Evolutionary conservation across 53 echinoderm and acorn worm genomes (phyloP), one percentile per base, ranked within the genome.

Genomic region (Arbacia lixula): DNA sequence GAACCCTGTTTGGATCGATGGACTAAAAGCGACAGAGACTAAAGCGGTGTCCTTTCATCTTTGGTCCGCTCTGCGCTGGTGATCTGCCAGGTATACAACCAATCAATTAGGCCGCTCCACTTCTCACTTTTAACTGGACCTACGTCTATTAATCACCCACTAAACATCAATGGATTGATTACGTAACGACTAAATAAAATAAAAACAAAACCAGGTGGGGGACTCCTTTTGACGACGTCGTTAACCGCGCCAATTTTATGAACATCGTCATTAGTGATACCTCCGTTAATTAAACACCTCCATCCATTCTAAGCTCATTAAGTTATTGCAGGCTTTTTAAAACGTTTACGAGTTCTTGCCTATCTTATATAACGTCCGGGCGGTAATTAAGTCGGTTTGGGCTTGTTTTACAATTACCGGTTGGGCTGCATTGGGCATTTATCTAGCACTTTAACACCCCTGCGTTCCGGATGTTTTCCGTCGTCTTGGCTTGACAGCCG

Each of bases 251-350:
- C n/a, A n/a, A n/a, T n/a, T n/a, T n/a, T n/a, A n/a, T n/a, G n/a
- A n/a, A n/a, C n/a, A n/a, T n/a, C n/a, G n/a, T n/a, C 67, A 37
- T 21, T n/a, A 32, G 55, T 75, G 75, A 75, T 75, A 75, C 75
- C 37, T n/a, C 20, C 53, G 51, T 54, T 75, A 75, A 75, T 75
- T 75, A 75, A 75, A 75, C 75, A 75, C 75, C 75, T 75, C 53
- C 39, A 36, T 53, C 54, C 75, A 75, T 75, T 75, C 54, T 75
- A 54, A 54, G 31, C 75, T 54, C 75, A 52, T 75, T 75, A 75
- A 53, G 75, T 71, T 71, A 71, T 71, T 46, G 49, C 20, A 29
- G 26, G 6, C 49, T 49, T 71, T 71, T 71, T 71, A 71, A 11
- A 26, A 40, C 12, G 9, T 2, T 49, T 42, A 19, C 46, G 41